A percentile compares a stretch with the other conserved stretches of the same genome.
phyloP scores from a whole-genome alignment of 37 sponge, comb jelly and placozoan genomes.

The Chondrosia reniformis region DNA sequence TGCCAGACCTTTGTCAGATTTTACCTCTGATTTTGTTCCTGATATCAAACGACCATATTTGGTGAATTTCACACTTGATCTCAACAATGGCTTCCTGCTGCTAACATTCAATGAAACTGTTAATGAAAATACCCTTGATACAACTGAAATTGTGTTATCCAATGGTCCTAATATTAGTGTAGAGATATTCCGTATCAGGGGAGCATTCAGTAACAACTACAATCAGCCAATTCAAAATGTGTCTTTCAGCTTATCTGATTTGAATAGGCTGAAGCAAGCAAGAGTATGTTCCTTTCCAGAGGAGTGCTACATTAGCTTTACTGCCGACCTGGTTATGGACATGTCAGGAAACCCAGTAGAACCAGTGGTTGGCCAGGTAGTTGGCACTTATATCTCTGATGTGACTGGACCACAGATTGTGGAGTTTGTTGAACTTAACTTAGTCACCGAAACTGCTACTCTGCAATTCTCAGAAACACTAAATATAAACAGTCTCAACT shows the following conservation, averaged over 20 bases:
- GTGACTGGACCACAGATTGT: constrained; percentile 60
- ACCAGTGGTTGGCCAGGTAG: constrained; percentile 19
- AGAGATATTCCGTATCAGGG: constrained; percentile 1
- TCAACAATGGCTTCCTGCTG: constrained; percentile 52
- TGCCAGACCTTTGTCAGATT: constrained; percentile 36
- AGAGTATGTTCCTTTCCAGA: constrained; percentile 53
- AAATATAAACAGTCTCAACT: constrained; percentile 57
- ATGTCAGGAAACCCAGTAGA: constrained; percentile 58
- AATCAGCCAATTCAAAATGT: constrained; percentile 37
- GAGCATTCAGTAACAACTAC: constrained; percentile 51
- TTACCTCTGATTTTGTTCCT: constrained; percentile 17
- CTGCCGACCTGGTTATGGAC: constrained; percentile 63
- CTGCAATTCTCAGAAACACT: constrained; percentile 81
- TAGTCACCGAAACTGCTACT: constrained; percentile 40
- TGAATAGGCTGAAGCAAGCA: constrained; percentile 65
- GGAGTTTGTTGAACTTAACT: constrained; percentile 48
- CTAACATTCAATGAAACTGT: constrained; percentile 86
- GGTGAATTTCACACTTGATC: constrained; percentile 66
- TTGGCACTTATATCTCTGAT: constrained; percentile 46
- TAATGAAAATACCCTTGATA: constrained; percentile 60
- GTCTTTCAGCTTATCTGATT: constrained; percentile 52
- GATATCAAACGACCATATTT: constrained; percentile 63
- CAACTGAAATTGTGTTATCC: constrained; percentile 54
- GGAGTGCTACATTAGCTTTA: constrained; percentile 72
- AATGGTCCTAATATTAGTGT: constrained; percentile 1